A percentile compares a stretch with the other conserved stretches of the same genome.
Conservation (phyloP, 1,140 invertebrate genomes). For the Aphelenchoides fujianensis region DNA sequence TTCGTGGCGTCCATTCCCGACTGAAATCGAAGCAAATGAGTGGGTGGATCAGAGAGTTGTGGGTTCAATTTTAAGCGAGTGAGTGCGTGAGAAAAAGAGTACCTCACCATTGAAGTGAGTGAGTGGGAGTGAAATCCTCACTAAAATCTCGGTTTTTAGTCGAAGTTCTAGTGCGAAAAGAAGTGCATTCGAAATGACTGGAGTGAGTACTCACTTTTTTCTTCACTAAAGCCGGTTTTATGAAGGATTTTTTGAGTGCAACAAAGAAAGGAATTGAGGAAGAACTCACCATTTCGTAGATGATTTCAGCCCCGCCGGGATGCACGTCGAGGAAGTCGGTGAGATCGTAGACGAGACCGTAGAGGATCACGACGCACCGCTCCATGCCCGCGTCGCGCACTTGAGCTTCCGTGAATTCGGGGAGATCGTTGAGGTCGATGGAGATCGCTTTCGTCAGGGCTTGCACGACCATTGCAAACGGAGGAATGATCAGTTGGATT, state of each 20-base stretch:
- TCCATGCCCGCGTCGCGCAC: neutral
- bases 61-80: constrained; percentile 16
- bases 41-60: constrained; percentile 6
- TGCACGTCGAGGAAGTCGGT: constrained; percentile 39
- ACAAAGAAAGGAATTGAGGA: neutral
- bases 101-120: neutral
- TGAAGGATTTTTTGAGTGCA: too few relatives aligned
- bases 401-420: neutral
- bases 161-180: neutral
- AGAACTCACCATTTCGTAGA: constrained; percentile 47
- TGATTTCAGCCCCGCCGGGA: constrained; percentile 37
- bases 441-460: neutral
- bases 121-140: constrained; percentile 6
- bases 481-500: neutral
- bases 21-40: constrained; percentile 34
- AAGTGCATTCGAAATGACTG: constrained; percentile 1
- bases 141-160: too few relatives aligned
- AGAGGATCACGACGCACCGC: constrained; percentile 26
- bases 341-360: constrained; percentile 43
- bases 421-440: neutral
- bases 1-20: constrained; percentile 34
- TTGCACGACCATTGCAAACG: neutral
- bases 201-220: neutral
- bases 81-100: neutral
- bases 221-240: too few relatives aligned